Percentiles rank a stretch among this genome's conserved stretches.
Conservation (phyloP, 2,113 vertebrate genomes). For the Burhinus oedicnemus region DNA sequence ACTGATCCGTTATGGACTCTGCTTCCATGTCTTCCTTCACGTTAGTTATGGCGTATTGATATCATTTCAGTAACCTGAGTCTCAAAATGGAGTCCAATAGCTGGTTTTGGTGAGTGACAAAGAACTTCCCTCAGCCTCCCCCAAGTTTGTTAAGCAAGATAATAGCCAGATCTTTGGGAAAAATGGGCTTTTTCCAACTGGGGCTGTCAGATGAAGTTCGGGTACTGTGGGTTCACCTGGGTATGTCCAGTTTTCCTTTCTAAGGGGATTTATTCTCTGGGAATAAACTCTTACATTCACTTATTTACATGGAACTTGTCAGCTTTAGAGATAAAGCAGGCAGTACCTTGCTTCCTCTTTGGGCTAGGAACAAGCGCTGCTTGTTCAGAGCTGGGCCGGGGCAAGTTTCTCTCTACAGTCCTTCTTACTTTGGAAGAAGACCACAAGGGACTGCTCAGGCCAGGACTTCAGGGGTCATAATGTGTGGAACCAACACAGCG, state of each 20-base stretch:
- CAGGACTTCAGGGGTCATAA: not conserved
- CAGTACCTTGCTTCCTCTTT: not conserved
- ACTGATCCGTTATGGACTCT: not conserved
- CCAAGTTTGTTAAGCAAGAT: not conserved
- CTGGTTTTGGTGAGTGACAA: not conserved
- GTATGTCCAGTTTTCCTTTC: not conserved
- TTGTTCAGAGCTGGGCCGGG: not conserved
- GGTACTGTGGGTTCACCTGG: not conserved
- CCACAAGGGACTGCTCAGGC: not conserved
- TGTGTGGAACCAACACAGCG: not conserved
- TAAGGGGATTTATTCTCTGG: not conserved
- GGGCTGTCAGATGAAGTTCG: not conserved
- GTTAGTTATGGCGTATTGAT: accelerated
- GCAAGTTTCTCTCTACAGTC: not conserved
- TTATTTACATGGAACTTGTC: not conserved
- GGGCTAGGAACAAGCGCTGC: not conserved
- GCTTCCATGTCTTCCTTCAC: not conserved
- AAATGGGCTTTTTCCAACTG: not conserved
- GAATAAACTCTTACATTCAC: not conserved
- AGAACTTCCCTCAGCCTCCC: not conserved
- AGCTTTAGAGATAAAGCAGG: not conserved
- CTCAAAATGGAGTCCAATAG: not conserved
- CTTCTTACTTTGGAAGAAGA: not conserved
- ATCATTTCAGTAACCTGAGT: not conserved
- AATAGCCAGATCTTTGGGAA: not conserved